These are phyloP conservation scores for Grantiella picta DNA, from an alignment of 2,113 vertebrate genomes.

Conservation along the genomic window DNA sequence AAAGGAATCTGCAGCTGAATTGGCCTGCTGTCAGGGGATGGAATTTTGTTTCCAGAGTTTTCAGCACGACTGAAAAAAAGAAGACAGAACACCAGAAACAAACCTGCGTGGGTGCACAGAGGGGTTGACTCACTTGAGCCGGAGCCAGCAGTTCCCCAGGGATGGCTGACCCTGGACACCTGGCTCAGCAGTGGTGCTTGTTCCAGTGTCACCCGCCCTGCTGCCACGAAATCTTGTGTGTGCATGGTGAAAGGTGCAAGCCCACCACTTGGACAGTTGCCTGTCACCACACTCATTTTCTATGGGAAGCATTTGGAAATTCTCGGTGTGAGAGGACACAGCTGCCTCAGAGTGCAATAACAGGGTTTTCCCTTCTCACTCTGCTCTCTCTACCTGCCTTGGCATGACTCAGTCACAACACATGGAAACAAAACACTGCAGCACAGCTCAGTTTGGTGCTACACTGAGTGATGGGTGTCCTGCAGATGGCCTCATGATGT, in stretches of 20 bases:
- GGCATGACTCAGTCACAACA: not conserved
- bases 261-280: fast-evolving
- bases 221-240: fast-evolving
- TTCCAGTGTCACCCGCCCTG: fast-evolving
- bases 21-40: not conserved
- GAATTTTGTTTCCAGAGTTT: constrained; percentile 31
- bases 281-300: fast-evolving
- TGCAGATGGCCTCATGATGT: not conserved
- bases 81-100: not conserved
- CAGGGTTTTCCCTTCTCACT: not conserved
- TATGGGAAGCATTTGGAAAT: not conserved
- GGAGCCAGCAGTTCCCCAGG: fast-evolving
- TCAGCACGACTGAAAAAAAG: not conserved
- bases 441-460: not conserved
- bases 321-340: not conserved
- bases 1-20: constrained; percentile 43
- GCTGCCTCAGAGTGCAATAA: not conserved
- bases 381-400: not conserved
- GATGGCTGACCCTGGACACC: not conserved
- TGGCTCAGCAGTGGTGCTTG: fast-evolving
- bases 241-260: not conserved
- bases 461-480: not conserved
- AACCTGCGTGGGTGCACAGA: not conserved
- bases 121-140: fast-evolving
- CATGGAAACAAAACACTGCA: not conserved